These are phyloP conservation scores for Xiphophorus hellerii DNA, from an alignment of 2,113 vertebrate genomes.

Conservation along the genomic window DNA sequence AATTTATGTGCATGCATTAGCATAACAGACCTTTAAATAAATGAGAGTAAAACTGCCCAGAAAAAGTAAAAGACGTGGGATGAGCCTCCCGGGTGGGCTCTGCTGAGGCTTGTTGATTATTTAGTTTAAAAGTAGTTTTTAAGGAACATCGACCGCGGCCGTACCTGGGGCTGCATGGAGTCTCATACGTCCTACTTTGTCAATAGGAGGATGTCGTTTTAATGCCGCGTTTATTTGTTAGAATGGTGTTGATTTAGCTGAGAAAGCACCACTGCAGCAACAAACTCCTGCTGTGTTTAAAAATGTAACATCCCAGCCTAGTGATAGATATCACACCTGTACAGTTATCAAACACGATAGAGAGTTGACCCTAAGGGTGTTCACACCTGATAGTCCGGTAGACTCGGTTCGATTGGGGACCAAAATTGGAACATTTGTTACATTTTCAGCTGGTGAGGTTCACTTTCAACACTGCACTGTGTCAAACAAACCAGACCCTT, in stretches of 20 bases:
- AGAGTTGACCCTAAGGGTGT: constrained; percentile 9
- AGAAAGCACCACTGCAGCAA: constrained; percentile 29
- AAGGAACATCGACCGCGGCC: constrained; percentile 5
- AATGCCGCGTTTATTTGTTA: constrained; percentile 20
- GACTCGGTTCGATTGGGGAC: no score
- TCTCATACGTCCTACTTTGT: constrained; percentile 28
- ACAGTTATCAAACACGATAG: constrained; percentile 53
- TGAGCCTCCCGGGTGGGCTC: neutral
- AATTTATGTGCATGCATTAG: neutral
- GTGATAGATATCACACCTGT: constrained; percentile 51
- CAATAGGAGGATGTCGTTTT: neutral
- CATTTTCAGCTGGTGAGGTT: no score
- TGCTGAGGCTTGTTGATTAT: constrained; percentile 1
- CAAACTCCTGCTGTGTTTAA: constrained; percentile 44
- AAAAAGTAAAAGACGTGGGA: neutral
- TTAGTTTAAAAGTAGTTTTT: constrained; percentile 25
- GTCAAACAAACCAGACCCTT: no score
- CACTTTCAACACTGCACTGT: no score
- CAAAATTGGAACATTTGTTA: no score
- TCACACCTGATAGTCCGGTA: no score
- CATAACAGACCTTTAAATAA: neutral
- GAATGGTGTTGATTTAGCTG: constrained; percentile 39
- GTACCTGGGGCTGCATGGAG: constrained; percentile 9
- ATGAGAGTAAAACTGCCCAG: neutral
- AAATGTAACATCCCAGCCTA: constrained; percentile 54